Conservation (phyloP, 2,113 vertebrate genomes). For the Paralichthys olivaceus region DNA sequence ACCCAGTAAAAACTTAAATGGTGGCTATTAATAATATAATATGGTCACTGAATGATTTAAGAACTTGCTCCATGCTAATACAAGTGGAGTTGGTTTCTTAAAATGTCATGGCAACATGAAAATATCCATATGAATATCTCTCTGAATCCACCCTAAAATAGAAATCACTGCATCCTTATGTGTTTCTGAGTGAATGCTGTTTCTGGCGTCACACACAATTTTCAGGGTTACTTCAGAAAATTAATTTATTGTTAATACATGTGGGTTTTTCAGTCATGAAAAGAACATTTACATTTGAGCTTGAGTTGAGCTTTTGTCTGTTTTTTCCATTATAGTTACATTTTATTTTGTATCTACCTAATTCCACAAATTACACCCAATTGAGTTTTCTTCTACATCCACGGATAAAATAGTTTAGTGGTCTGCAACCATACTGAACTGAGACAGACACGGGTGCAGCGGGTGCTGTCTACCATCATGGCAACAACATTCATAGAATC, state of each 20-base stretch:
- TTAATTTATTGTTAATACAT: background rate
- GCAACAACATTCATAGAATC: no score
- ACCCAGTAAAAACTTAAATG: conserved; percentile 27
- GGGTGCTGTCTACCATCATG: no score
- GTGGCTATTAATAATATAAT: conserved; percentile 35
- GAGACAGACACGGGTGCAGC: no score
- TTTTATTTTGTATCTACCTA: background rate
- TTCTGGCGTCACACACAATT: background rate
- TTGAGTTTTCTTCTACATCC: no score
- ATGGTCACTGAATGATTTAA: conserved; percentile 29
- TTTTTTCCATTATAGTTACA: background rate
- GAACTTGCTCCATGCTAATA: conserved; percentile 2
- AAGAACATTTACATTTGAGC: background rate
- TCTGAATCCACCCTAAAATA: background rate
- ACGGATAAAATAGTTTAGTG: no score
- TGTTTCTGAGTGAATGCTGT: background rate
- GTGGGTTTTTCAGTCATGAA: background rate
- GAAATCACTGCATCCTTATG: background rate
- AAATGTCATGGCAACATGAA: conserved; percentile 27
- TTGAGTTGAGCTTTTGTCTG: no score
- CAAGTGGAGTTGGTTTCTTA: background rate
- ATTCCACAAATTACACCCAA: no score
- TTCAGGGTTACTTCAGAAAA: background rate
- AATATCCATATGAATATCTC: conserved; percentile 4
- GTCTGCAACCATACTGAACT: no score